A percentile compares a stretch with the other conserved stretches of the same genome.
Evolutionary conservation across 2,888 invertebrate species (phyloP).

Genomic region (Aphidius colemani): DNA sequence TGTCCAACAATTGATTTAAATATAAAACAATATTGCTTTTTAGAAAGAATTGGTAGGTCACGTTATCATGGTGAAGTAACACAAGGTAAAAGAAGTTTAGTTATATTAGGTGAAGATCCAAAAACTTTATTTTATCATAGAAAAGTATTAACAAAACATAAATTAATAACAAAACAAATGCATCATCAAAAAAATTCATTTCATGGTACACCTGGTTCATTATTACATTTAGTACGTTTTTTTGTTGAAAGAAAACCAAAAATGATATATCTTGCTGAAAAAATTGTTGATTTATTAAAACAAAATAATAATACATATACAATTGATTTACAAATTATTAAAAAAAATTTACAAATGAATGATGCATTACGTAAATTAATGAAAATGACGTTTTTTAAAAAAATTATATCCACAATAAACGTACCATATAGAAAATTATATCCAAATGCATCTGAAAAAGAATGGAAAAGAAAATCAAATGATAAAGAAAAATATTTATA

Average conservation of each 20-base stretch:
- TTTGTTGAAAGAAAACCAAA: slow-evolving; percentile 65
- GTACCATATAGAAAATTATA: slow-evolving; percentile 65
- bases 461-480: slow-evolving; percentile 63
- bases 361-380: slow-evolving; percentile 63
- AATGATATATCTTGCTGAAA: slow-evolving; percentile 62
- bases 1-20: slow-evolving; percentile 62
- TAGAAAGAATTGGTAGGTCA: slow-evolving; percentile 76
- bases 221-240: slow-evolving; percentile 70
- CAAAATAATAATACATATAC: slow-evolving; percentile 52
- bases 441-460: slow-evolving; percentile 63
- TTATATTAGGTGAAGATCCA: slow-evolving; percentile 63
- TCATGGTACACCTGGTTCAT: slow-evolving; percentile 58
- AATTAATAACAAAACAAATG: slow-evolving; percentile 68
- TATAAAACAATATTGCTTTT: slow-evolving; percentile 69
- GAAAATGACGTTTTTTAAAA: slow-evolving; percentile 62
- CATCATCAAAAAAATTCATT: slow-evolving; percentile 62
- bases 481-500: slow-evolving; percentile 62
- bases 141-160: slow-evolving; percentile 65
- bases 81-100: slow-evolving; percentile 67
- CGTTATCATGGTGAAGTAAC: slow-evolving; percentile 73
- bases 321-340: slow-evolving; percentile 61
- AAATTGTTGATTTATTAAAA: slow-evolving; percentile 64
- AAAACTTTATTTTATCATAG: slow-evolving; percentile 70
- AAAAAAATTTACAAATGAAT: slow-evolving; percentile 59
- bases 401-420: slow-evolving; percentile 61